Evolutionary conservation across 2,797 vertebrate species (phyloP).

Genomic region (Coracias cyanogaster): DNA sequence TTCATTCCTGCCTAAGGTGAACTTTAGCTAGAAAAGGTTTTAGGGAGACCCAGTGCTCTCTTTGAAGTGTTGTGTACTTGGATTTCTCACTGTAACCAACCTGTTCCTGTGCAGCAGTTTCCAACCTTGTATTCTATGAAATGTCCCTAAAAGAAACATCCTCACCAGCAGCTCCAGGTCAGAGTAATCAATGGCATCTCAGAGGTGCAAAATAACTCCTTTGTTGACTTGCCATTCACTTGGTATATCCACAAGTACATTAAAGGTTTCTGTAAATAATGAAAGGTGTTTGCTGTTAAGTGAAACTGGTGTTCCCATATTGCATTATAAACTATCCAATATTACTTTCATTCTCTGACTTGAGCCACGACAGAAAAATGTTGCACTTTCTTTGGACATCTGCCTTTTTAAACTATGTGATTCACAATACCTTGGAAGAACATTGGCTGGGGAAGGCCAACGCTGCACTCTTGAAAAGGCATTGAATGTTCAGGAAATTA

Average conservation of each 20-base stretch:
- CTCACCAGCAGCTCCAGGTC: background rate
- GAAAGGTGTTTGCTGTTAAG: background rate
- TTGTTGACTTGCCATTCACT: background rate
- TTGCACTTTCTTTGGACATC: background rate
- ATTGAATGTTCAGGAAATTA: conserved; percentile 37
- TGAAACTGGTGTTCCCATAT: background rate
- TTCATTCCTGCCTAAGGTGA: background rate
- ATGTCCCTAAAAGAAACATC: background rate
- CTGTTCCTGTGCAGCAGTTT: background rate
- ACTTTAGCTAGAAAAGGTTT: background rate
- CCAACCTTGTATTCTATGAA: background rate
- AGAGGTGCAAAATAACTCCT: background rate
- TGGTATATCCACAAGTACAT: background rate
- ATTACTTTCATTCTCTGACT: conserved; percentile 3
- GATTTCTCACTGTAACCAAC: background rate
- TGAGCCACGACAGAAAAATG: background rate
- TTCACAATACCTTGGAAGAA: conserved; percentile 12
- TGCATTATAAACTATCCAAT: background rate
- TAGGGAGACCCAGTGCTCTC: background rate
- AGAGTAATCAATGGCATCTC: background rate
- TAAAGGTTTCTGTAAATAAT: conserved; percentile 30
- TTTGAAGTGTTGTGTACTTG: background rate
- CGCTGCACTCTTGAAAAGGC: conserved; percentile 4
- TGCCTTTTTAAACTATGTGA: background rate
- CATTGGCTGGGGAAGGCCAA: background rate